These are phyloP conservation scores for Rhyacophila brunnea DNA, from an alignment of 1,140 invertebrate genomes.

Conservation along the genomic window DNA sequence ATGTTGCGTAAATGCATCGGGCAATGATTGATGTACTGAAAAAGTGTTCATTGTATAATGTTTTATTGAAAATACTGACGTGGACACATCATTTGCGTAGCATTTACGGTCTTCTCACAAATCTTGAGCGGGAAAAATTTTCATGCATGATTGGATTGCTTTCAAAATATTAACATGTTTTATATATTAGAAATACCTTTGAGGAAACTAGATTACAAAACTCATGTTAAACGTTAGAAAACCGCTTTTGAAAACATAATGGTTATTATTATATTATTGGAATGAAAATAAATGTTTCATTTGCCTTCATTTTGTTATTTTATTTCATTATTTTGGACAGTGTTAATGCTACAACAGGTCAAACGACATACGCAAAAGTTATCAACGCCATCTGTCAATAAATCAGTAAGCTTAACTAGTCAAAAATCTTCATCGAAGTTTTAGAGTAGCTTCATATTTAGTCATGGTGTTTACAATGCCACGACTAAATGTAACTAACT, in stretches of 20 bases:
- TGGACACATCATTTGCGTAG: neutral
- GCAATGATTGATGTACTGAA: constrained; percentile 2
- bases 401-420: too few relatives aligned
- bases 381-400: too few relatives aligned
- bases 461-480: too few relatives aligned
- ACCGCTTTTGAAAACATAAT: constrained; percentile 22
- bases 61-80: neutral
- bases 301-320: constrained; percentile 25
- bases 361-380: too few relatives aligned
- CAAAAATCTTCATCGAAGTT: too few relatives aligned
- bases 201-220: constrained; percentile 24
- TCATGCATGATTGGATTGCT: constrained; percentile 11
- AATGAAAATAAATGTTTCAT: constrained; percentile 30
- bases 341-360: too few relatives aligned
- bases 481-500: too few relatives aligned
- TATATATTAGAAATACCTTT: constrained; percentile 22
- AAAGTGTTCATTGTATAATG: neutral
- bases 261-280: constrained; percentile 24
- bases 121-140: constrained; percentile 3
- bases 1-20: neutral
- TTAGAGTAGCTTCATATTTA: too few relatives aligned
- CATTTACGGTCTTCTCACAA: neutral
- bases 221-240: constrained; percentile 27
- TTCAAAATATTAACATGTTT: constrained; percentile 22
- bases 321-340: neutral